phyloP scores from a whole-genome alignment of 2,797 vertebrate genomes.

The Darevskia mixta region DNA sequence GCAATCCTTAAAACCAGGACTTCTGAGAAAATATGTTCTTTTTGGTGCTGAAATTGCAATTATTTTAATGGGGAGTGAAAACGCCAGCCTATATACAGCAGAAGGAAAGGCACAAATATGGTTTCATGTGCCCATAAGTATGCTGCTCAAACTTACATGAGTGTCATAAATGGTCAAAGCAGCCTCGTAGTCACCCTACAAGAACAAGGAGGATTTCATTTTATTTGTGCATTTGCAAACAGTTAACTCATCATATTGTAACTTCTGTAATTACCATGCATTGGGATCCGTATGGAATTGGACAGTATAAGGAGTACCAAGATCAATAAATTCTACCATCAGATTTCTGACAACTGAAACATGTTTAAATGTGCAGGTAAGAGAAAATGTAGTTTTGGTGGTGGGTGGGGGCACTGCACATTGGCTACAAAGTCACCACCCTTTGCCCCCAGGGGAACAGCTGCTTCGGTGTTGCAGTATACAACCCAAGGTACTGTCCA shows the following conservation, averaged over 20 bases:
- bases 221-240: background rate
- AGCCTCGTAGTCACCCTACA: conserved; percentile 90
- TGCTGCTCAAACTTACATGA: conserved; percentile 81
- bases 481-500: too few species aligned
- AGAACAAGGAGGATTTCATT: conserved; percentile 24
- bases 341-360: background rate
- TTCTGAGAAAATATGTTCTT: background rate
- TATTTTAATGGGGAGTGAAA: background rate
- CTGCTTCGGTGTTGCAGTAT: background rate
- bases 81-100: background rate
- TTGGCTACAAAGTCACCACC: background rate
- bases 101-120: rapidly evolving
- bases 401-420: background rate
- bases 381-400: background rate
- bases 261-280: background rate
- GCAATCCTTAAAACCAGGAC: background rate
- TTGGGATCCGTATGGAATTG: background rate
- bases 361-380: background rate
- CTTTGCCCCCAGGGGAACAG: background rate
- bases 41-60: background rate
- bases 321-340: too few species aligned
- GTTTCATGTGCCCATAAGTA: background rate
- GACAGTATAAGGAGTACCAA: background rate
- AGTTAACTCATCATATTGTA: background rate
- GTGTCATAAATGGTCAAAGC: conserved; percentile 89